These are phyloP conservation scores for Apaloderma vittatum DNA, from an alignment of 2,113 vertebrate genomes.

Conservation along the genomic window DNA sequence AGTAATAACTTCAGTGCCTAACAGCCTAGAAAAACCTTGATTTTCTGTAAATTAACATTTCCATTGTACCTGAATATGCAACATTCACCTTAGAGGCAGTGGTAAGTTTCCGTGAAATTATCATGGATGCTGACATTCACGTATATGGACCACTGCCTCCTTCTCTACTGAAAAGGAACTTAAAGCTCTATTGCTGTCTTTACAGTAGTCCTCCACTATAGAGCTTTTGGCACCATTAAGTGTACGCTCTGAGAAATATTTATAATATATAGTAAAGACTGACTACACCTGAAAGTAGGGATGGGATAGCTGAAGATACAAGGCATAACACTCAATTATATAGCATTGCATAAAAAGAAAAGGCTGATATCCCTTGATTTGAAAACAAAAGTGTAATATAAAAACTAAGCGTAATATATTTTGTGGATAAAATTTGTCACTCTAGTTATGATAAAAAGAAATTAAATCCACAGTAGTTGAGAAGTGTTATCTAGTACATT, in stretches of 20 bases:
- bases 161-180: background rate
- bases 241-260: conserved; percentile 7
- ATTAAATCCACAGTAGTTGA: background rate
- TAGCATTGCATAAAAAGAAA: conserved; percentile 29
- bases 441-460: background rate
- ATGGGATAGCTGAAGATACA: background rate
- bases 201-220: background rate
- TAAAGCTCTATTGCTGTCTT: background rate
- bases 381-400: no score
- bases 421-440: conserved; percentile 15
- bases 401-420: background rate
- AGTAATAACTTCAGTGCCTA: background rate
- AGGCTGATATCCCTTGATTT: conserved; percentile 23
- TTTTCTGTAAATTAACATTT: background rate
- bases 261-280: background rate
- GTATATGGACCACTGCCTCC: background rate
- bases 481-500: background rate
- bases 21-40: background rate
- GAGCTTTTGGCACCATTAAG: background rate
- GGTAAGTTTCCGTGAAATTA: background rate
- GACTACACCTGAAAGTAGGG: background rate
- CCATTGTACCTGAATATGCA: background rate
- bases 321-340: conserved; percentile 14
- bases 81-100: background rate
- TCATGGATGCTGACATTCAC: background rate